phyloP scores from a whole-genome alignment of 2,888 invertebrate species.

The Mesochorus sp. region DNA sequence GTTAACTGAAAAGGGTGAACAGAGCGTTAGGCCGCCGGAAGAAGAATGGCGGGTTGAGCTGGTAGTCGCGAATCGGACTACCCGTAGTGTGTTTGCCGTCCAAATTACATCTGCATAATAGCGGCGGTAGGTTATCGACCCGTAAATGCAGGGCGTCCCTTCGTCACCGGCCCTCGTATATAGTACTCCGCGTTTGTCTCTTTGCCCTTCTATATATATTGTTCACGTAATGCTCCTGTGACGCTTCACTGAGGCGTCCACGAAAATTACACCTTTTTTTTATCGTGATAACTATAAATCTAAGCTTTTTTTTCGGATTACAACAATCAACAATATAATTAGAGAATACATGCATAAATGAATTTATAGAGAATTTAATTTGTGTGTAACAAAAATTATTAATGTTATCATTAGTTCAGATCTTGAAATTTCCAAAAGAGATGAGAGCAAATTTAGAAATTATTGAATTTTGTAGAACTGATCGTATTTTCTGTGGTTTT shows the following conservation, averaged over 20 bases:
- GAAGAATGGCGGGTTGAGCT: constrained; percentile 68
- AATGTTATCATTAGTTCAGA: no score
- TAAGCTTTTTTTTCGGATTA: not conserved
- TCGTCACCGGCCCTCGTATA: constrained; percentile 68
- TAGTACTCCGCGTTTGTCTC: constrained; percentile 65
- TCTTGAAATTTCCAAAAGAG: no score
- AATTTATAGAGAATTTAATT: no score
- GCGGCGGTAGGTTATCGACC: constrained; percentile 76
- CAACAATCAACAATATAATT: no score
- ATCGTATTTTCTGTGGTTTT: no score
- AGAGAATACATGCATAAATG: no score
- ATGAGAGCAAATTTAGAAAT: no score
- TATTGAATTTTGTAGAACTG: no score
- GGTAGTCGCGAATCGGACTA: constrained; percentile 71
- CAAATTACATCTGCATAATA: constrained; percentile 80
- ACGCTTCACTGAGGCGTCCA: constrained; percentile 21
- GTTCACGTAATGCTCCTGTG: constrained; percentile 40
- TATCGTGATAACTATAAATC: not conserved
- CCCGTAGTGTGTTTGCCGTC: constrained; percentile 74
- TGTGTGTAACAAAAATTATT: no score
- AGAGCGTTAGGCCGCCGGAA: constrained; percentile 62
- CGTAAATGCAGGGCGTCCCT: constrained; percentile 73
- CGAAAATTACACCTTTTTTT: constrained; percentile 57
- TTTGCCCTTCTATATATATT: constrained; percentile 26
- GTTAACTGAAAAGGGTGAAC: constrained; percentile 64